phyloP scores from a whole-genome alignment of 2,797 vertebrate species.

The Bovichtus diacanthus region DNA sequence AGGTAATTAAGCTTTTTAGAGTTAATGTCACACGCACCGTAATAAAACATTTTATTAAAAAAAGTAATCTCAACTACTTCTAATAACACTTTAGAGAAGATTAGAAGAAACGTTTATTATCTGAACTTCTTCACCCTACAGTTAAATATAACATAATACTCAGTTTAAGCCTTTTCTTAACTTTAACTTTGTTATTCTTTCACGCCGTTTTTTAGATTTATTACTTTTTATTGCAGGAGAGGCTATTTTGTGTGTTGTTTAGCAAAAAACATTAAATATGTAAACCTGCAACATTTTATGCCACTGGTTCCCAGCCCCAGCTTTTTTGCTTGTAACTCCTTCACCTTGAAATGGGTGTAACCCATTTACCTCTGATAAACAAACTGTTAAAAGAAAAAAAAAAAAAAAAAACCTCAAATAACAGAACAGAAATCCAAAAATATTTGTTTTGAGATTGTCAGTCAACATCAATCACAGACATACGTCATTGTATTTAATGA shows the following conservation, averaged over 20 bases:
- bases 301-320: background rate
- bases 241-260: background rate
- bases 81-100: background rate
- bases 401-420: no score
- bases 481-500: no score
- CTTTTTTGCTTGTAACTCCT: background rate
- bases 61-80: background rate
- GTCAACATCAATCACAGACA: no score
- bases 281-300: background rate
- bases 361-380: no score
- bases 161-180: background rate
- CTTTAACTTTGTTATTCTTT: background rate
- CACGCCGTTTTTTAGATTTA: background rate
- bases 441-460: background rate
- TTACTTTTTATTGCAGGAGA: background rate
- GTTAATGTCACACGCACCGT: background rate
- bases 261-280: background rate
- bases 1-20: constrained; percentile 82
- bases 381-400: no score
- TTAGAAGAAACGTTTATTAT: background rate
- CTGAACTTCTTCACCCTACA: background rate
- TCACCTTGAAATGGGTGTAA: no score
- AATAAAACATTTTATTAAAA: background rate
- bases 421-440: background rate
- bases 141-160: background rate